Base-by-base conservation (phyloP, 2,113 vertebrate species). In the Centrocercus urophasianus region DNA sequence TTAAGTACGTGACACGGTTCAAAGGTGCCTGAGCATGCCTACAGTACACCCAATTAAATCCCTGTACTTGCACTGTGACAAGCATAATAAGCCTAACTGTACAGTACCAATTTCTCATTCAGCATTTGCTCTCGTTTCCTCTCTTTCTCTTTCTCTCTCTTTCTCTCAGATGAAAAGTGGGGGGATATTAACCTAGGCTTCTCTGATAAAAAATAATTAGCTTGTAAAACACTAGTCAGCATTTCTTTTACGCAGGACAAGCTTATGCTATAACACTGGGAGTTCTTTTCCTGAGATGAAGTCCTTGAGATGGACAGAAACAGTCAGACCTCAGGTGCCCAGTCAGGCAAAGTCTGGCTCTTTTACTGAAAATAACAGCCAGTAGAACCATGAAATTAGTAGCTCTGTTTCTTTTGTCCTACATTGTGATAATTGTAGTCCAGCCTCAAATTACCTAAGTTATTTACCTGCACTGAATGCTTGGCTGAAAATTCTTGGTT, bases 91-190 rank as follows among this genome's bases (percentile, higher is more conserved):
- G 45, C 88, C 83, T 80, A 25, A 82, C 90, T 17, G 7, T 47
- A 76, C 90, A 15, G 9, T 47, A 73, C 77, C 81, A 9, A 14
- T 1, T 79, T 66, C 88, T 94, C 30, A 80, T 43, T 25, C 66
- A 61, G 92, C 92, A 76, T 32, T 93, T 90, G 86, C 93, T 96
- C 80, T 96, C 86, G 63, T 89, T 83, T 85, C 90, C 87, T 94
- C 89, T 92, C 96, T 95, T 94, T 95, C 86, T 93, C 88, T 93
- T 94, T 95, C 86, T 93, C 88, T 93, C 79, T 95, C 95, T 96
- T 95, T 89, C 96, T 93, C 92, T 93, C 69, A 88, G 66, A 27
- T 86, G 64, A 75, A 93, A 91, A 89, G 75, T 18, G 36, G 61
- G 75, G 52, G 34, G 88, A 60, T 84, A 24, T 88, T 89, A 61